These are phyloP conservation scores for Pteromalus puparum DNA, from an alignment of 1,140 invertebrate genomes.

Conservation along the genomic window DNA sequence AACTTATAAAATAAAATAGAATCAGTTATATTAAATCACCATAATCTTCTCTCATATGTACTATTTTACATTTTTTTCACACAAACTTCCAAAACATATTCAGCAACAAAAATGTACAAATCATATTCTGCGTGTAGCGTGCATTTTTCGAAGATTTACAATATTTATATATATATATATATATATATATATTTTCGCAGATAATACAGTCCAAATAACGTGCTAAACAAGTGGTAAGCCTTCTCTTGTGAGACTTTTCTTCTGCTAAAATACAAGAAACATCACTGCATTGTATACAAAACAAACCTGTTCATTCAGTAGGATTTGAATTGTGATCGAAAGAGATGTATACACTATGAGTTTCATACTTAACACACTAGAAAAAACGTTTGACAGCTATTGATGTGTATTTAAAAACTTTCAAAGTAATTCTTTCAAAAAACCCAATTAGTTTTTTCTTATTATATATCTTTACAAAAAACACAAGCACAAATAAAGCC, in stretches of 20 bases:
- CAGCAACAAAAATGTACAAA: conserved; percentile 36
- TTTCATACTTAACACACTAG: background rate
- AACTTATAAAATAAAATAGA: conserved; percentile 6
- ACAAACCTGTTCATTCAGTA: conserved; percentile 23
- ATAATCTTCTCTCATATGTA: conserved; percentile 27
- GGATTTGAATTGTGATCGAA: conserved; percentile 3
- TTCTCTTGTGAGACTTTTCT: conserved; percentile 22
- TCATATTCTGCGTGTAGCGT: conserved; percentile 36
- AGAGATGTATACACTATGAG: background rate
- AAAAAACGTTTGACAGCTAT: conserved; percentile 10
- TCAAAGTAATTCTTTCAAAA: conserved; percentile 45
- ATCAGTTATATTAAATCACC: conserved; percentile 9
- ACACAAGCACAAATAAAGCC: conserved; percentile 47
- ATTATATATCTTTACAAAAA: conserved; percentile 28
- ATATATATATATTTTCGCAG: conserved; percentile 12
- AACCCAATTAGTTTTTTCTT: background rate
- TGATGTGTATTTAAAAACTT: conserved; percentile 43
- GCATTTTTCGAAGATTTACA: conserved; percentile 31
- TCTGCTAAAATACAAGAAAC: conserved; percentile 11
- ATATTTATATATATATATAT: conserved; percentile 9
- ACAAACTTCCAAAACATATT: conserved; percentile 25
- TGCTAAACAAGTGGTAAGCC: conserved; percentile 25
- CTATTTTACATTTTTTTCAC: background rate
- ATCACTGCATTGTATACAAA: conserved; percentile 31
- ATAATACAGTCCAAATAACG: conserved; percentile 4